These are phyloP conservation scores for Protosalanx chinensis DNA, from an alignment of 2,797 vertebrate genomes.

Conservation along the genomic window DNA sequence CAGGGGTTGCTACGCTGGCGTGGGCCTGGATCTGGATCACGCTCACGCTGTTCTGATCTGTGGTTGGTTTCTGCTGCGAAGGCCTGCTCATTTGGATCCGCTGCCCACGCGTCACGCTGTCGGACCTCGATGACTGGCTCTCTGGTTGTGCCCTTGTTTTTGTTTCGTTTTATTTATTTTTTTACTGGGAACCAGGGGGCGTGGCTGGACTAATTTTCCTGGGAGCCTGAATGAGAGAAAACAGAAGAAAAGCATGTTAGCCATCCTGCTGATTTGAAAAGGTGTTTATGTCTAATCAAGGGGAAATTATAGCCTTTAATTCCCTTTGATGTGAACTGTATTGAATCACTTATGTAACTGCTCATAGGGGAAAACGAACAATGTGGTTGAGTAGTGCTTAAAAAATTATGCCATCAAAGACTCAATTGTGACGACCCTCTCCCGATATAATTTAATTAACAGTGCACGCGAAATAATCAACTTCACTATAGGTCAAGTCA, in stretches of 20 bases:
- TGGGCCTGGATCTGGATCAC: constrained; percentile 78
- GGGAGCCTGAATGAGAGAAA: background rate
- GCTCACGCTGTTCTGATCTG: constrained; percentile 81
- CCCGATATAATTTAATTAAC: too few species aligned
- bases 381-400: too few species aligned
- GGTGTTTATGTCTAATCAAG: background rate
- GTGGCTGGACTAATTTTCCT: background rate
- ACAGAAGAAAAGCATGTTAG: background rate
- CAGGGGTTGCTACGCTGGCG: constrained; percentile 49
- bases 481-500: too few species aligned
- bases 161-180: too few species aligned
- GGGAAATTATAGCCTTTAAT: background rate
- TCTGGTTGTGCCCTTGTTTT: background rate
- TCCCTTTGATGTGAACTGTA: too few species aligned
- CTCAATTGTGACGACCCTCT: too few species aligned
- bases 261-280: background rate
- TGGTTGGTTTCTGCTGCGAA: constrained; percentile 71
- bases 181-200: background rate
- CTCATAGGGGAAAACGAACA: too few species aligned
- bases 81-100: constrained; percentile 90
- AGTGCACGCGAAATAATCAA: too few species aligned
- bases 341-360: too few species aligned
- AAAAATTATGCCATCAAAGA: too few species aligned
- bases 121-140: constrained; percentile 14
- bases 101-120: constrained; percentile 44